phyloP scores from a whole-genome alignment of 2,113 vertebrate species.

The Cephalophus harveyi region DNA sequence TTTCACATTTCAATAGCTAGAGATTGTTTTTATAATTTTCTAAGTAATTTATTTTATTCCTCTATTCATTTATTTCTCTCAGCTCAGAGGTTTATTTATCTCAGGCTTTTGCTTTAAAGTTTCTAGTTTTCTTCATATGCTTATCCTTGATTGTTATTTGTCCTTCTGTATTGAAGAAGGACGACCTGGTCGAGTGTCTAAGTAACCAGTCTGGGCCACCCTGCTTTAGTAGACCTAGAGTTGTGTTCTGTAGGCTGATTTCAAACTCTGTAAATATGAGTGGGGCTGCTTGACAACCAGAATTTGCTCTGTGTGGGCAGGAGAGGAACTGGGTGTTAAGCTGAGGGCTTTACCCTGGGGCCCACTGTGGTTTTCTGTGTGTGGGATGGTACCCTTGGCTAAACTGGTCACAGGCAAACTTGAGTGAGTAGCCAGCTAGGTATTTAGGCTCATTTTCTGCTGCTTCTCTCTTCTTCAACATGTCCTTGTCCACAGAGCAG shows the following conservation, averaged over 20 bases:
- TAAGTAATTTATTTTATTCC: background rate
- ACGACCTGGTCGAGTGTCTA: background rate
- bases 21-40: background rate
- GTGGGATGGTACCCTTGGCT: background rate
- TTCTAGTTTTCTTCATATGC: background rate
- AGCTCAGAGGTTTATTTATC: background rate
- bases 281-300: background rate
- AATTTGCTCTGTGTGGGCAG: background rate
- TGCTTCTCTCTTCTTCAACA: background rate
- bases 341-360: background rate
- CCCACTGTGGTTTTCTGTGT: background rate
- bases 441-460: too few relatives aligned
- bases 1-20: background rate
- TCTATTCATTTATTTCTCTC: background rate
- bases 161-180: background rate
- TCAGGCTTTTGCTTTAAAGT: background rate
- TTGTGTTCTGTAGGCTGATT: background rate
- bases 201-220: background rate
- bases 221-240: background rate
- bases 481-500: background rate
- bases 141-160: background rate
- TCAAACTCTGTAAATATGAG: background rate
- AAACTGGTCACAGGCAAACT: background rate
- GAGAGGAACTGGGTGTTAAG: rapidly evolving
- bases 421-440: background rate